Evolutionary conservation across 1,140 invertebrate species (phyloP).

Genomic region (Cotesia vestalis): DNA sequence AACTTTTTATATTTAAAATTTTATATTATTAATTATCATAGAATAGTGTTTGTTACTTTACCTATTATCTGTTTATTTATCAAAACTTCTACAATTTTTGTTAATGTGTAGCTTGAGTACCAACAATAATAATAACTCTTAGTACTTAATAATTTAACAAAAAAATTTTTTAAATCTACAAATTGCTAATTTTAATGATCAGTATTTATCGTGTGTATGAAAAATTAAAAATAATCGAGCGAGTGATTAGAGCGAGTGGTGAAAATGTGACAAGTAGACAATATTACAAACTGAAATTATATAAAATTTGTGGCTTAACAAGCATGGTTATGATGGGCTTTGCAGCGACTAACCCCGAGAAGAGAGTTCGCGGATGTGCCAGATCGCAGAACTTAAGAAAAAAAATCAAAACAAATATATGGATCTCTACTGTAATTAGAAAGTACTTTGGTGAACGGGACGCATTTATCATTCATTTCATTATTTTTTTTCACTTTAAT

Average conservation of each 20-base stretch:
- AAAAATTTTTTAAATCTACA: no score
- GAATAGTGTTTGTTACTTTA: no score
- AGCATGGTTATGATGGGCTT: conserved; percentile 61
- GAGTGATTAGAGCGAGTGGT: conserved; percentile 31
- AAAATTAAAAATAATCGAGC: conserved; percentile 13
- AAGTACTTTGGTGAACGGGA: conserved; percentile 6
- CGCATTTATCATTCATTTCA: conserved; percentile 16
- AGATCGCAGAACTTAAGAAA: neutral
- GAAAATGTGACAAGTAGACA: conserved; percentile 25
- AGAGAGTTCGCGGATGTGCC: conserved; percentile 32
- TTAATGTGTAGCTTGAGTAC: no score
- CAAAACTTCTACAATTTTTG: no score
- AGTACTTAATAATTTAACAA: no score
- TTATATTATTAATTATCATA: no score
- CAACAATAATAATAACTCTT: no score
- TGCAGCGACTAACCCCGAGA: conserved; percentile 64
- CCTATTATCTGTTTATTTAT: no score
- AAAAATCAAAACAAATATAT: no score
- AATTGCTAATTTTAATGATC: no score
- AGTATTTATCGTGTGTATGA: neutral
- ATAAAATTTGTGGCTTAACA: conserved; percentile 59
- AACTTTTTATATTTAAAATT: conserved; percentile 38
- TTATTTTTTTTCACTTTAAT: neutral
- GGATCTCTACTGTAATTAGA: no score
- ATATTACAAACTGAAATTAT: conserved; percentile 17